Evolutionary conservation across 2,888 invertebrate species (phyloP).

Genomic region (Meteorus colon): DNA sequence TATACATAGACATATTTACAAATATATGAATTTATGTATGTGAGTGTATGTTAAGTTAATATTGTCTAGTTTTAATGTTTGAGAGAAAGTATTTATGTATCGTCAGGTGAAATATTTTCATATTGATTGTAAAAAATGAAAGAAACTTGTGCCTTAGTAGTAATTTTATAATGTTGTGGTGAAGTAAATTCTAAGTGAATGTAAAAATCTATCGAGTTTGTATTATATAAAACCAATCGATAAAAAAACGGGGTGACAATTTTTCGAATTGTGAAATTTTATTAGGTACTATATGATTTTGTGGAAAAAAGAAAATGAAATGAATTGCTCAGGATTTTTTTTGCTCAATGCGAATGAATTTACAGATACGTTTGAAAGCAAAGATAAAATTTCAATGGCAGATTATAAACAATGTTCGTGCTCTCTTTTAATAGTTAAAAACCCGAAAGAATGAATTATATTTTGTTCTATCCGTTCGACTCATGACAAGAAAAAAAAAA

Average conservation of each 20-base stretch:
- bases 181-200: conserved; percentile 9
- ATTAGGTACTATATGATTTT: not conserved
- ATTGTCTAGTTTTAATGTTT: conserved; percentile 1
- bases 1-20: not conserved
- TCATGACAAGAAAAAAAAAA: not conserved
- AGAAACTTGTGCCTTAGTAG: not conserved
- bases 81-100: not conserved
- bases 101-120: not conserved
- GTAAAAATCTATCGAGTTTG: not conserved
- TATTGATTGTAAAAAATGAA: not conserved
- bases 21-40: not conserved
- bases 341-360: not conserved
- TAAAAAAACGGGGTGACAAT: not conserved
- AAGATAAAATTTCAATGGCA: not conserved
- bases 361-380: not conserved
- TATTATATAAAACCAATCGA: conserved; percentile 2
- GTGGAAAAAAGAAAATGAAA: not conserved
- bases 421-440: not conserved
- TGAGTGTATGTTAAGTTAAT: not conserved
- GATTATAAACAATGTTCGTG: not conserved
- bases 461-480: not conserved
- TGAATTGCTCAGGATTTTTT: not conserved
- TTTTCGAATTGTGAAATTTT: not conserved
- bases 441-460: not conserved
- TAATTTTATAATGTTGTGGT: not conserved